Evolutionary conservation across 2,888 invertebrate genomes (phyloP), one percentile per base, ranked within the genome.

Genomic region (Spisula subtruncata): DNA sequence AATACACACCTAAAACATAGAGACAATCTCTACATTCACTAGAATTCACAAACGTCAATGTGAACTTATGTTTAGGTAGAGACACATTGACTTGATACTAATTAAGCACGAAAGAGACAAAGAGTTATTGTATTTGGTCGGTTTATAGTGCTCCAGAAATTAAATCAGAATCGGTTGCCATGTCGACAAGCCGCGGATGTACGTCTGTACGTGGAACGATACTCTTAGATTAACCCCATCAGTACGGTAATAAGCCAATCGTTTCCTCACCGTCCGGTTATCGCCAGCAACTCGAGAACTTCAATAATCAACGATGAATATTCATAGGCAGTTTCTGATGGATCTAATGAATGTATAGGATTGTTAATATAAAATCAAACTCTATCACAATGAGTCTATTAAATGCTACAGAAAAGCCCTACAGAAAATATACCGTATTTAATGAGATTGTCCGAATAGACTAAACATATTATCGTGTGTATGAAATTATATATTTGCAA

Each of bases 261-360:
- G 35, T 35, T 35, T 35, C 16, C 8, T 75, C 6, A 6, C 25
- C 8, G 32, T 35, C 29, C 32, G 35, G 16, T 75, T 75, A 32
- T 75, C 20, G 16, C 20, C 29, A 32, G 35, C 75, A 32, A 35
- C 35, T 32, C 75, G 29, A 75, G 75, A 75, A 75, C 18, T 75
- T 32, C 16, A 35, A 75, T 83, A 71, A 83, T 83, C 25, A 83
- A 60, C 41, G 54, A 83, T 83, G 71, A 83, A 83, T 83, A 83
- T 83, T 83, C 71, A 83, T 83, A 46, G 46, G 46, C 60, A 0
- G 46, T 60, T 25, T 83, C 41, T 83, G 83, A 83, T 83, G 66
- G 66, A 20, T 46, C 46, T 83, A 71, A 83, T 83, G 66, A 83
- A 46, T n/a, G 66, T 71, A 66, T 41, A 56, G 4, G 75, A 32